Evolutionary conservation across 2,888 invertebrate species (phyloP).

Genomic region (Acronicta alni): DNA sequence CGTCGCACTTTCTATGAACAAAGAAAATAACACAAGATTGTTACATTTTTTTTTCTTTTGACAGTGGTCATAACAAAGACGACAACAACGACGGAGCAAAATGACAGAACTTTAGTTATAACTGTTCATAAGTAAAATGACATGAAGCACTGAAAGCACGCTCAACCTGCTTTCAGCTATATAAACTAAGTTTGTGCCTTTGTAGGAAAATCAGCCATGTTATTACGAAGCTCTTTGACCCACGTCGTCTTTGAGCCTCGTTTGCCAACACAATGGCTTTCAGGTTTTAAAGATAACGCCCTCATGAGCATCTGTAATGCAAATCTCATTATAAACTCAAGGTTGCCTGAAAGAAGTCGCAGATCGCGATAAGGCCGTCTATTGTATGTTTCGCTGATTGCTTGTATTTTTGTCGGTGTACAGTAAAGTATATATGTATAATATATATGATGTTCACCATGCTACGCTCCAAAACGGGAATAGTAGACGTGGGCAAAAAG

Average conservation of each 20-base stretch:
- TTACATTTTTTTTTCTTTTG: too few relatives aligned
- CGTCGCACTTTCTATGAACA: too few relatives aligned
- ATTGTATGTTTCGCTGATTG: too few relatives aligned
- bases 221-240: slow-evolving; percentile 24
- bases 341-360: too few relatives aligned
- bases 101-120: not conserved
- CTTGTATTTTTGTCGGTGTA: too few relatives aligned
- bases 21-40: too few relatives aligned
- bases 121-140: not conserved
- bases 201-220: slow-evolving; percentile 14
- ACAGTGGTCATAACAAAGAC: not conserved
- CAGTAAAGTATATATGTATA: too few relatives aligned
- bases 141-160: not conserved
- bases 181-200: slow-evolving; percentile 7
- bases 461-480: too few relatives aligned
- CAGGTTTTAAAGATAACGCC: slow-evolving; percentile 29
- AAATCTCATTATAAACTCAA: not conserved
- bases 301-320: slow-evolving; percentile 19
- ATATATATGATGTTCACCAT: too few relatives aligned
- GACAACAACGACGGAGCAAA: not conserved
- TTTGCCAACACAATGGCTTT: slow-evolving; percentile 21
- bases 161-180: not conserved
- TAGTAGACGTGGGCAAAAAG: too few relatives aligned
- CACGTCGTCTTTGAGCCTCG: slow-evolving; percentile 20
- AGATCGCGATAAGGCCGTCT: too few relatives aligned